Evolutionary conservation across 2,888 invertebrate species (phyloP).

Genomic region (Buathra laborator): DNA sequence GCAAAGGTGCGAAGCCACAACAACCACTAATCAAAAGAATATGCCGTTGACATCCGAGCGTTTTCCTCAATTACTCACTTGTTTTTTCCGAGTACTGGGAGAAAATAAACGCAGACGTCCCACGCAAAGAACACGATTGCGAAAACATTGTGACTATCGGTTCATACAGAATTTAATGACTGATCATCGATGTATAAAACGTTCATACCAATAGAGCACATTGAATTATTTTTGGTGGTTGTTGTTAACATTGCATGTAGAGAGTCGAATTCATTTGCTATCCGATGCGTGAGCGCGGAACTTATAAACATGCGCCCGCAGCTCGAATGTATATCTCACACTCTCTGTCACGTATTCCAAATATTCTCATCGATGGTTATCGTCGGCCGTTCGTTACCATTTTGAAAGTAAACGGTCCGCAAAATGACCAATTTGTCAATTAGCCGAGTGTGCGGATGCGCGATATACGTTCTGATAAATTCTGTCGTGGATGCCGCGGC

Average conservation of each 20-base stretch:
- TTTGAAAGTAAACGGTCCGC: constrained; percentile 63
- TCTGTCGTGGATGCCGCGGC: not conserved
- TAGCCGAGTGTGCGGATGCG: constrained; percentile 53
- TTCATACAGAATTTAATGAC: not conserved
- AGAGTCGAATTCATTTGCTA: not conserved
- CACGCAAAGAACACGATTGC: not conserved
- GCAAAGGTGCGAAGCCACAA: no score
- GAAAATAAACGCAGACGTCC: not conserved
- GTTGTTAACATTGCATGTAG: not conserved
- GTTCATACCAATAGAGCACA: not conserved
- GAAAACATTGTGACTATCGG: not conserved
- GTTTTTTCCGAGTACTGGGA: not conserved
- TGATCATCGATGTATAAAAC: not conserved
- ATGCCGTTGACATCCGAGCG: no score
- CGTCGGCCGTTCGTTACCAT: constrained; percentile 59
- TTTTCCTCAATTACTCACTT: not conserved
- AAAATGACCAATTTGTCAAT: constrained; percentile 76
- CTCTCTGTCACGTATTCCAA: not conserved
- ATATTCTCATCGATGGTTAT: constrained; percentile 11
- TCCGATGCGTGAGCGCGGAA: not conserved
- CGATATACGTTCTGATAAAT: not conserved
- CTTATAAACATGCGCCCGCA: not conserved
- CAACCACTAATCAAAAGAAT: no score
- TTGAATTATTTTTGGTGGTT: not conserved
- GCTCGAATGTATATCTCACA: not conserved